Conservation (phyloP, 2,888 invertebrate species). For the Drosophila borborema region DNA sequence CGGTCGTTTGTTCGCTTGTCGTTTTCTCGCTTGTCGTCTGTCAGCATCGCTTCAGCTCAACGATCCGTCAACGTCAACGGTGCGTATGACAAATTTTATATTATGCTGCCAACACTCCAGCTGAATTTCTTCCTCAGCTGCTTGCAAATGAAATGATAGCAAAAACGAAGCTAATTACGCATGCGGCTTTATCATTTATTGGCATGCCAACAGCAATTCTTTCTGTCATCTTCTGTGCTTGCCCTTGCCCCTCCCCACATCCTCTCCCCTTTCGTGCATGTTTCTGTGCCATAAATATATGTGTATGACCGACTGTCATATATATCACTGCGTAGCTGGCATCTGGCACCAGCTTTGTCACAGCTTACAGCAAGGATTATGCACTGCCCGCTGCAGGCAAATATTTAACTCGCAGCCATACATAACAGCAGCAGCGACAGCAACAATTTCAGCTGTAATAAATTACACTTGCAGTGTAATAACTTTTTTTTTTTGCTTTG, state of each 20-base stretch:
- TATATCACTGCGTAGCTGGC: slow-evolving; percentile 6
- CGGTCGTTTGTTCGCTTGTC: slow-evolving; percentile 28
- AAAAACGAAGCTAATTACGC: slow-evolving; percentile 49
- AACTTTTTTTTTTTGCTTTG: slow-evolving; percentile 17
- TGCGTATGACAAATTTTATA: slow-evolving; percentile 78
- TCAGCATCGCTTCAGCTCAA: slow-evolving; percentile 56
- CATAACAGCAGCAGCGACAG: slow-evolving; percentile 1
- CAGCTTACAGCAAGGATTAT: slow-evolving; percentile 47
- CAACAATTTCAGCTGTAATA: slow-evolving; percentile 15
- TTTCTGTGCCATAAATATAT: neutral
- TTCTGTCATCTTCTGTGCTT: neutral
- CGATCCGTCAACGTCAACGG: slow-evolving; percentile 81
- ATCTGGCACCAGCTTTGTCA: slow-evolving; percentile 21
- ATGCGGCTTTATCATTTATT: slow-evolving; percentile 46
- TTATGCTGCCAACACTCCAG: slow-evolving; percentile 46
- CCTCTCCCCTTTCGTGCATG: neutral
- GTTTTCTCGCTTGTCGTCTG: slow-evolving; percentile 42
- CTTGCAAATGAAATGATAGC: slow-evolving; percentile 4
- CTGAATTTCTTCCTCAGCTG: slow-evolving; percentile 36
- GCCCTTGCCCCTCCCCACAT: neutral
- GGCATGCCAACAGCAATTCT: slow-evolving; percentile 25
- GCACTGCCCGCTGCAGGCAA: slow-evolving; percentile 9
- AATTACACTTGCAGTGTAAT: slow-evolving; percentile 35
- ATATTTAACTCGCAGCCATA: slow-evolving; percentile 23
- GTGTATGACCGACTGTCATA: slow-evolving; percentile 5